Evolutionary conservation across 2,113 vertebrate species (phyloP).

Genomic region (Callithrix jacchus): DNA sequence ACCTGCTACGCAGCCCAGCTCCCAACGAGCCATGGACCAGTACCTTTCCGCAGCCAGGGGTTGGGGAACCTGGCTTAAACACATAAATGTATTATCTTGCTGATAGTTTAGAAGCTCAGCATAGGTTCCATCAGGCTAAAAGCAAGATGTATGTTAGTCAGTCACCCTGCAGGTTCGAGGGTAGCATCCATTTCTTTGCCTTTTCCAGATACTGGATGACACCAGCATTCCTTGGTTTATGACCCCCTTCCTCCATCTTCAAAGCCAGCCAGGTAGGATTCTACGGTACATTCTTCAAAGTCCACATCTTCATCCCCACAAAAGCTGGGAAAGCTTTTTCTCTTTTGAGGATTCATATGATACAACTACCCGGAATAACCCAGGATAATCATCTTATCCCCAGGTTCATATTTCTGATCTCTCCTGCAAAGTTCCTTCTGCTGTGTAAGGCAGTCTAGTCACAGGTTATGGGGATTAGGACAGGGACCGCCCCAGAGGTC

Average conservation of each 20-base stretch:
- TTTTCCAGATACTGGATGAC: background rate
- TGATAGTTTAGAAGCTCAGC: background rate
- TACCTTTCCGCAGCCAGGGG: too few relatives aligned
- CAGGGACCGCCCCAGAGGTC: fast-evolving
- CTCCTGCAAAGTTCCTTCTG: background rate
- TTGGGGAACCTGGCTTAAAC: background rate
- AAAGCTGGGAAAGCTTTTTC: background rate
- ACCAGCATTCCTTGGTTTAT: fast-evolving
- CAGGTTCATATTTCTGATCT: fast-evolving
- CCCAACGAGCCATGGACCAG: too few relatives aligned
- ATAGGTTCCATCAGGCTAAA: background rate
- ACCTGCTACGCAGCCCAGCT: too few relatives aligned
- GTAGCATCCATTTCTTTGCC: background rate
- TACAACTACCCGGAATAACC: fast-evolving
- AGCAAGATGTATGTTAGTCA: background rate
- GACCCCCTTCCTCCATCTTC: fast-evolving
- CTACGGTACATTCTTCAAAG: fast-evolving
- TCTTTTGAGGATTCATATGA: background rate
- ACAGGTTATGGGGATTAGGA: fast-evolving
- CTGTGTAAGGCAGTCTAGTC: fast-evolving
- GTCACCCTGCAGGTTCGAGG: background rate
- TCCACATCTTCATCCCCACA: background rate
- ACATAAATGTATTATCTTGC: background rate
- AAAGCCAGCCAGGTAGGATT: too few relatives aligned
- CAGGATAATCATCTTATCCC: background rate